phyloP scores from a whole-genome alignment of 2,888 invertebrate genomes.

The Leptogaster cylindrica region DNA sequence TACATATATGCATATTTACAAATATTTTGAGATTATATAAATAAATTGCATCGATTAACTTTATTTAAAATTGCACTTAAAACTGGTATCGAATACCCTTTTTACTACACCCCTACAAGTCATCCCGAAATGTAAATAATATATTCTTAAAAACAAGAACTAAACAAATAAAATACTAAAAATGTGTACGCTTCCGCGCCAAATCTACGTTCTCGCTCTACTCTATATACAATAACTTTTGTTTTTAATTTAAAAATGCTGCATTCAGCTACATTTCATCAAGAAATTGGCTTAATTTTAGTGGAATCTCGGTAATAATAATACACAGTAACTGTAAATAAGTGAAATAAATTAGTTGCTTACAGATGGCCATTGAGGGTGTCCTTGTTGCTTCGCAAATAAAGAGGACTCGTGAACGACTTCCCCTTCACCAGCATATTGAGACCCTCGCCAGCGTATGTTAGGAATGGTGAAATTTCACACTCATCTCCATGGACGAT shows the following conservation, averaged over 20 bases:
- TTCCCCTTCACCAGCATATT: slow-evolving; percentile 70
- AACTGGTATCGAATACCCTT: background rate
- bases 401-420: slow-evolving; percentile 71
- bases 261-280: background rate
- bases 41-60: background rate
- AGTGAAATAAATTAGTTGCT: slow-evolving; percentile 18
- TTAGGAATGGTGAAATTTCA: slow-evolving; percentile 90
- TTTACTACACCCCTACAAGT: too few relatives aligned
- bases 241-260: slow-evolving; percentile 3
- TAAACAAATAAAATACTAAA: background rate
- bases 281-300: slow-evolving; percentile 21
- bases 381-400: slow-evolving; percentile 64
- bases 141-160: background rate
- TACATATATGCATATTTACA: slow-evolving; percentile 23
- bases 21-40: slow-evolving; percentile 23
- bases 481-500: slow-evolving; percentile 71
- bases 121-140: background rate
- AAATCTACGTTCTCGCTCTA: background rate
- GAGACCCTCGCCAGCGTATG: slow-evolving; percentile 90
- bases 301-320: slow-evolving; percentile 19
- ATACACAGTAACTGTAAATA: slow-evolving; percentile 11
- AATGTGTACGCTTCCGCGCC: background rate
- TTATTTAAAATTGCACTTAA: background rate
- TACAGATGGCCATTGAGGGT: slow-evolving; percentile 57
- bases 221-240: slow-evolving; percentile 8